These are phyloP conservation scores for Agriopis aurantiaria DNA, from an alignment of 2,888 invertebrate genomes.

Conservation along the genomic window DNA sequence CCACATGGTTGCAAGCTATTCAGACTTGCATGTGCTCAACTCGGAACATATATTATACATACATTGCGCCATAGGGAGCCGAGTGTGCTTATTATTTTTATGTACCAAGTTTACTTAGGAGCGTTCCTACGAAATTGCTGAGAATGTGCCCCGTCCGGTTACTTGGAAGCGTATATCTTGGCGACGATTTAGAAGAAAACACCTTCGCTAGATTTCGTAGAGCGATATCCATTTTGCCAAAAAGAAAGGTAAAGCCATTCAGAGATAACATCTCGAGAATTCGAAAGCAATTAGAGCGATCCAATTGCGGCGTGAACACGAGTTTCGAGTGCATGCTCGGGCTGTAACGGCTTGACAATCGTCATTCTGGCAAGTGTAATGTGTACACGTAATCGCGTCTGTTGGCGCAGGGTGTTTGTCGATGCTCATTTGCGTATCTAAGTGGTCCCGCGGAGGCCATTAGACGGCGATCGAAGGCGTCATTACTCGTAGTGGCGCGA, in stretches of 20 bases:
- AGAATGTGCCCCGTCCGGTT: constrained; percentile 4
- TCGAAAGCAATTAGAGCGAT: constrained; percentile 30
- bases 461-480: constrained; percentile 83
- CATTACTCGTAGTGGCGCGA: constrained; percentile 82
- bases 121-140: not conserved
- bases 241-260: constrained; percentile 27
- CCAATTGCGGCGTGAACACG: constrained; percentile 25
- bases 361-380: constrained; percentile 59
- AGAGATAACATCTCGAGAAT: constrained; percentile 28
- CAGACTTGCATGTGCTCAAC: constrained; percentile 43
- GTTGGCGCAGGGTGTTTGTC: constrained; percentile 67
- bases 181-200: constrained; percentile 5
- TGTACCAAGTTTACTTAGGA: constrained; percentile 25
- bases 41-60: constrained; percentile 39
- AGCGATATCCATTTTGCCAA: constrained; percentile 19
- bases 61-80: constrained; percentile 28
- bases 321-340: constrained; percentile 31
- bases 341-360: constrained; percentile 44
- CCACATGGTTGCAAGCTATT: constrained; percentile 43
- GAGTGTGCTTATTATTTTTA: constrained; percentile 35
- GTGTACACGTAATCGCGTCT: constrained; percentile 58
- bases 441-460: constrained; percentile 83
- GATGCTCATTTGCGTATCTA: constrained; percentile 86
- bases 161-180: constrained; percentile 8
- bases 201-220: constrained; percentile 8